Evolutionary conservation across 2,113 vertebrate species (phyloP).

Genomic region (Chelonoidis abingdonii): DNA sequence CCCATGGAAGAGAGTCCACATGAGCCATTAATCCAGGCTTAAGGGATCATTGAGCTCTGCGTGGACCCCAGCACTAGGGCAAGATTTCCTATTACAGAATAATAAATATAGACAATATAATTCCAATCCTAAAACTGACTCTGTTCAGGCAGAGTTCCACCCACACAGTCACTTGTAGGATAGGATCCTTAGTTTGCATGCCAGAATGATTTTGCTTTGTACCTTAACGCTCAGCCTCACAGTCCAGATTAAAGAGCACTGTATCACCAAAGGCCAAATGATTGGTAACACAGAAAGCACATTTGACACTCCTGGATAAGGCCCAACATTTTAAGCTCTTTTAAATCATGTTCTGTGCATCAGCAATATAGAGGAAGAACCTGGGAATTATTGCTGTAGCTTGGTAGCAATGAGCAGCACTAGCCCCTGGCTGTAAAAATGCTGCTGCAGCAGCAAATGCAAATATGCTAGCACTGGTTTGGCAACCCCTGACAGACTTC

Average conservation of each 20-base stretch:
- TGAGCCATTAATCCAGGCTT: neutral
- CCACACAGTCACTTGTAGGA: neutral
- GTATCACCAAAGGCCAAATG: neutral
- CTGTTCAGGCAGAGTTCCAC: neutral
- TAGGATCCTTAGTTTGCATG: neutral
- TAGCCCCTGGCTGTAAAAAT: rapidly evolving
- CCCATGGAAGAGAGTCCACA: neutral
- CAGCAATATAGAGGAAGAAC: neutral
- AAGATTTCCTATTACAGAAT: neutral
- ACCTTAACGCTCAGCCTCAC: neutral
- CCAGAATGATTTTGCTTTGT: neutral
- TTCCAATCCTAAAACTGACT: neutral
- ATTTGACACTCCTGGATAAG: neutral
- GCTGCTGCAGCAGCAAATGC: neutral
- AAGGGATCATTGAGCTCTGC: neutral
- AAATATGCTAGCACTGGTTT: neutral
- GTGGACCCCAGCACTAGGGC: neutral
- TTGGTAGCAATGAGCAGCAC: neutral
- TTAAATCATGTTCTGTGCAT: neutral
- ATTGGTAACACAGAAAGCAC: neutral
- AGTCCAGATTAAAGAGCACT: rapidly evolving
- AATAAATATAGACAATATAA: neutral
- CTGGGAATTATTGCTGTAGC: neutral
- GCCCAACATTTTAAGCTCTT: neutral
- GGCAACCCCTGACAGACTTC: neutral